Conservation (phyloP, 1,140 invertebrate genomes). For the Leptoteleia sp. region DNA sequence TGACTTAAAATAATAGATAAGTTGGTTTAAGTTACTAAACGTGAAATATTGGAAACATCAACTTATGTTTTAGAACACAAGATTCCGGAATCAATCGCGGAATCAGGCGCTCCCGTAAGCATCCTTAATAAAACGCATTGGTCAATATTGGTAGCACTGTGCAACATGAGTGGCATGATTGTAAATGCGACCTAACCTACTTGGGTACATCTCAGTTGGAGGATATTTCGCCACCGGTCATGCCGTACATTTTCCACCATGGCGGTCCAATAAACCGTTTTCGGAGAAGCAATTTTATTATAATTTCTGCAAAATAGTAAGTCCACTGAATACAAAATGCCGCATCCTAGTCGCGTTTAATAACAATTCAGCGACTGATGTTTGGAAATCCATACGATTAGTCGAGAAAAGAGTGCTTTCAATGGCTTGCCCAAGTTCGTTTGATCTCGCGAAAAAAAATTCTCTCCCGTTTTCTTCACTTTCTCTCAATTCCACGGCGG, state of each 20-base stretch:
- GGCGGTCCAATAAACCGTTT: conserved; percentile 54
- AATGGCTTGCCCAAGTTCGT: background rate
- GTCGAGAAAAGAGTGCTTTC: background rate
- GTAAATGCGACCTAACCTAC: conserved; percentile 23
- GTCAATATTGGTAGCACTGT: no score
- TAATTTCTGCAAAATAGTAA: conserved; percentile 53
- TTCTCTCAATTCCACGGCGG: background rate
- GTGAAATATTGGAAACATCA: no score
- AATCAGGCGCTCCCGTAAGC: no score
- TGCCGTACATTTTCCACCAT: conserved; percentile 55
- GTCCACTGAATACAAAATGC: background rate
- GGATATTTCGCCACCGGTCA: conserved; percentile 57
- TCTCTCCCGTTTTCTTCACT: background rate
- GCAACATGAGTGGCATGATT: no score
- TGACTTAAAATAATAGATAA: no score
- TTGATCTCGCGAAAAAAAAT: background rate
- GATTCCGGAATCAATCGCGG: no score
- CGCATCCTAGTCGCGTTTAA: background rate
- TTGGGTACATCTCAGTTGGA: conserved; percentile 20
- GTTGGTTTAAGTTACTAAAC: no score
- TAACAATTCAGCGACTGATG: no score
- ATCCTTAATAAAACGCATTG: no score
- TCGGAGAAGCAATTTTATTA: conserved; percentile 40
- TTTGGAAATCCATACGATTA: no score
- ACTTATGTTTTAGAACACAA: no score